Evolutionary conservation across 2,113 vertebrate genomes (phyloP).

Genomic region (Anguilla japonica): DNA sequence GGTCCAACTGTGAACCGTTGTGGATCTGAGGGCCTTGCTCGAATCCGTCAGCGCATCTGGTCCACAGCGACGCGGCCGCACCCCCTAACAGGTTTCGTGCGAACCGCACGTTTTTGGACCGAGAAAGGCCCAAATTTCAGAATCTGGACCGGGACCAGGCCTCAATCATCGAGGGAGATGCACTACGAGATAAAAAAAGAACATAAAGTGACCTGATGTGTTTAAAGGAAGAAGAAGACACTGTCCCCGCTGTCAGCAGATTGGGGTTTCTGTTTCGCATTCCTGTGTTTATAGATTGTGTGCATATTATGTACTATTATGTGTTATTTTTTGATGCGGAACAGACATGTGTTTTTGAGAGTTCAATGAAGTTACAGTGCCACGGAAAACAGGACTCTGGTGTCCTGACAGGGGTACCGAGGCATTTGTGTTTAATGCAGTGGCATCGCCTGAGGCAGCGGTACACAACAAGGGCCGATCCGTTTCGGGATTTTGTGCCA

Average conservation of each 20-base stretch:
- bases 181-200: slow-evolving; percentile 47
- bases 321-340: background rate
- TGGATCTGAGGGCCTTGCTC: slow-evolving; percentile 41
- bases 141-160: slow-evolving; percentile 38
- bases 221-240: slow-evolving; percentile 29
- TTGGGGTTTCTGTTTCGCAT: background rate
- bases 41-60: slow-evolving; percentile 52
- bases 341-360: background rate
- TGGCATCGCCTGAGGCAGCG: too few species aligned
- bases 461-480: too few species aligned
- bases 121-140: slow-evolving; percentile 39
- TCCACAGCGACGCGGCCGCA: slow-evolving; percentile 45
- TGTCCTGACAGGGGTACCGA: too few species aligned
- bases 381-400: too few species aligned
- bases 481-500: too few species aligned
- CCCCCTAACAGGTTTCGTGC: slow-evolving; percentile 35
- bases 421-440: too few species aligned
- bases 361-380: too few species aligned
- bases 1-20: slow-evolving; percentile 53
- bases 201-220: slow-evolving; percentile 24
- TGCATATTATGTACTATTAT: too few species aligned
- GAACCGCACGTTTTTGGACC: slow-evolving; percentile 28
- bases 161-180: slow-evolving; percentile 35
- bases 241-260: slow-evolving; percentile 8
- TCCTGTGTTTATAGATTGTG: background rate